A percentile compares a stretch with the other conserved stretches of the same genome.
phyloP scores from a whole-genome alignment of 1,140 invertebrate genomes.

The Calephelis virginiensis region DNA sequence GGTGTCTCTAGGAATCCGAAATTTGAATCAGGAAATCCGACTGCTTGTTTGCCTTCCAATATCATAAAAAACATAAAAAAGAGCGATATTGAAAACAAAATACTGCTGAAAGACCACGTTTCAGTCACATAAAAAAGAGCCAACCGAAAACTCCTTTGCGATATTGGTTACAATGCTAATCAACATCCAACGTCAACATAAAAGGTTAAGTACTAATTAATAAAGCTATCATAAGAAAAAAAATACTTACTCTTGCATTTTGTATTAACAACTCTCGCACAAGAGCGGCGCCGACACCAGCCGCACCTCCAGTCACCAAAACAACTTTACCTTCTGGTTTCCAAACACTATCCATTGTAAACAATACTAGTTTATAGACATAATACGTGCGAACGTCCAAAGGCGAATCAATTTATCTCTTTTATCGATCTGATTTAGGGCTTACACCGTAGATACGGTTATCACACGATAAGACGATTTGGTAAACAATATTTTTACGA shows the following conservation, averaged over 20 bases:
- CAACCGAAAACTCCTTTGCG: too few relatives aligned
- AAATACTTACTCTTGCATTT: slow-evolving; percentile 56
- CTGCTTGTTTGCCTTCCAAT: too few relatives aligned
- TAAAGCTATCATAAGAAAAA: background rate
- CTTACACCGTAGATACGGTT: slow-evolving; percentile 7
- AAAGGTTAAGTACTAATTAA: too few relatives aligned
- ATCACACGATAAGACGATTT: slow-evolving; percentile 24
- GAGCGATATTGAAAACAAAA: too few relatives aligned
- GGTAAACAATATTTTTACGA: slow-evolving; percentile 27
- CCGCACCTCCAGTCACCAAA: slow-evolving; percentile 62
- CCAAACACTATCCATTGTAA: slow-evolving; percentile 19
- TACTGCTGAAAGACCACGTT: too few relatives aligned
- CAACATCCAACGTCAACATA: too few relatives aligned
- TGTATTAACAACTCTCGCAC: slow-evolving; percentile 46
- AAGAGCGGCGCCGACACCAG: slow-evolving; percentile 55
- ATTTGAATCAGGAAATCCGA: too few relatives aligned
- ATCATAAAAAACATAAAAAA: too few relatives aligned
- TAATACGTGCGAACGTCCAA: background rate
- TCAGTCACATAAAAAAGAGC: too few relatives aligned
- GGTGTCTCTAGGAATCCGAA: too few relatives aligned
- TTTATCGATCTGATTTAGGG: background rate
- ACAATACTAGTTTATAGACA: background rate
- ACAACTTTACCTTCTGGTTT: slow-evolving; percentile 56
- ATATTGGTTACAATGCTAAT: too few relatives aligned
- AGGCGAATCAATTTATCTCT: background rate